Evolutionary conservation across 2,113 vertebrate genomes (phyloP), one percentile per base, ranked within the genome.

Genomic region (Cepphus grylle): DNA sequence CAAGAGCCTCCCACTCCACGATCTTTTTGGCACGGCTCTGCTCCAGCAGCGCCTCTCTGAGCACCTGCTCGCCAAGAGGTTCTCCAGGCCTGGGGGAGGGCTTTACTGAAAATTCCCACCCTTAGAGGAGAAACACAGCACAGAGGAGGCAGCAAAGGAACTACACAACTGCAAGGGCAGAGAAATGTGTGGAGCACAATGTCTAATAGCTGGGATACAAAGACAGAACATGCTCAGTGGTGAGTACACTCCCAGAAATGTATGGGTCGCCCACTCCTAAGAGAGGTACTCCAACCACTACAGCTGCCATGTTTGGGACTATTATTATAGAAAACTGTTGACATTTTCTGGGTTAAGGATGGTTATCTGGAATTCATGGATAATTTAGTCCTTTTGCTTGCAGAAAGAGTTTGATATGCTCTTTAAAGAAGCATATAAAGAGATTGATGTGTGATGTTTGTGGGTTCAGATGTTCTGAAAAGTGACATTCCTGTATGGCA

Each of bases 361-460:
- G 50, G 63, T 90, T 93, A 94, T 96, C 65, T 77, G 66, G 74
- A 90, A 96, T 95, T 95, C 85, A 96, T 96, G 91, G 96, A 93
- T 94, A 95, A 95, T 97, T 97, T 95, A 95, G 91, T 94, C 50
- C 38, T 96, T 93, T 95, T 94, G 53, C 89, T 96, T 78, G 76
- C 84, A 96, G 93, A 94, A 97, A 93, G 66, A 90, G 84, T 93
- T 96, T 90, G 73, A 93, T 97, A 93, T 90, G 78, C 71, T 94
- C 87, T 93, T 96, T 91, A 95, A 97, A 93, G 74, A 96, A 91
- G 79, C 74, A 43, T 49, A 81, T 94, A 83, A 94, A 90, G 78
- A 94, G 93, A 95, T 11, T 67, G 87, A 96, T 95, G 74, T 88
- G 45, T 71, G 87, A 77, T 90, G 70, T 70, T 88, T 93, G 74